Base-by-base conservation (phyloP, 2,888 invertebrate species). In the Cantharis rustica region DNA sequence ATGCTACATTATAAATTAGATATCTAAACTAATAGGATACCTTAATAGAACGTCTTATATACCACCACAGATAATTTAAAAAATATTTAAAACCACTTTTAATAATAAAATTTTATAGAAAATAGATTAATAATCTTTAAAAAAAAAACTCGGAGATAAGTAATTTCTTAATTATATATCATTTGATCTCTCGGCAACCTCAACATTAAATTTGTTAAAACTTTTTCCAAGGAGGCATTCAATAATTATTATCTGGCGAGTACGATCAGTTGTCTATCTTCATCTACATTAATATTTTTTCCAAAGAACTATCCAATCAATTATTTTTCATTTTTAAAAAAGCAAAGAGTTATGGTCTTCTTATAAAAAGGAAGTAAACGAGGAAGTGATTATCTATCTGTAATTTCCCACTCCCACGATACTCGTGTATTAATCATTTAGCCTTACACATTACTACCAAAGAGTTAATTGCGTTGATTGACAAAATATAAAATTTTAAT, bases 361-460 rank as follows among this genome's bases (percentile, higher is more conserved):
- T 13, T 72, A 63, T 62, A 27, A 68, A 77, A 71, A 77, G 77
- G 77, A 77, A 77, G 72, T 75, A 75, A 72, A 68, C 63, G 75
- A 77, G 77, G 77, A 77, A 77, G 61, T 68, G 66, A 31, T 75
- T 77, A 77, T 77, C 77, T 71, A 13, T 61, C 47, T 20, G 66
- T 75, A 75, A 66, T 77, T 77, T 77, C 77, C 77, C 77, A 75
- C 75, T 77, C 77, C 77, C 77, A 77, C 77, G 68, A 75, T 15
- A 31, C 72, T 71, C 72, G 73, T 77, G 72, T 61, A 70, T 23
- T 74, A 77, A 73, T 73, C 74, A 71, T 66, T 66, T 23, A 20
- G 64, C 64, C 64, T 66, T 66, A 23, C 64, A 20, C 64, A 66
- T 47, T 47, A 47, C n/a, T 47, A 47, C 47, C 47, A 66, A 66